Conservation (phyloP, 2,797 vertebrate species). For the Sarcoramphus papa region DNA sequence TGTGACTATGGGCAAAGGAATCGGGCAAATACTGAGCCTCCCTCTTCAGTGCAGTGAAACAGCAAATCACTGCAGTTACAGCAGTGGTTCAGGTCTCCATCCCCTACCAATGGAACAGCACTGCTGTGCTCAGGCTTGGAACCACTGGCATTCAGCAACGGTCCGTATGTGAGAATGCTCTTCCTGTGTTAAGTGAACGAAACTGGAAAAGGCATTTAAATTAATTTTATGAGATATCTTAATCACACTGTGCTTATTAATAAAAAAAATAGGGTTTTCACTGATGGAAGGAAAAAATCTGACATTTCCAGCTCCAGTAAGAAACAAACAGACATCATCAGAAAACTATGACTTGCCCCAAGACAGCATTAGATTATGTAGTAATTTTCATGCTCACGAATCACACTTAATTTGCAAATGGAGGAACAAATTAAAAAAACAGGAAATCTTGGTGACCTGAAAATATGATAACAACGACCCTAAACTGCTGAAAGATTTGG, state of each 20-base stretch:
- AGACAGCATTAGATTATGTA: background rate
- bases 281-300: background rate
- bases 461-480: background rate
- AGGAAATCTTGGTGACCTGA: background rate
- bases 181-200: background rate
- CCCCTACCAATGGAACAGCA: background rate
- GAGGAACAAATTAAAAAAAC: background rate
- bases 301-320: background rate
- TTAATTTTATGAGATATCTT: background rate
- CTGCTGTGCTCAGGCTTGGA: background rate
- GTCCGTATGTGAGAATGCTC: accelerated
- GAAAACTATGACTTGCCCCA: background rate
- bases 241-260: background rate
- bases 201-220: background rate
- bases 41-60: background rate
- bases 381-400: background rate
- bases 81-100: background rate
- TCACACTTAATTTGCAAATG: background rate
- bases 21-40: background rate
- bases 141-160: background rate
- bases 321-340: background rate
- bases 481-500: background rate
- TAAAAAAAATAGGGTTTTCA: background rate
- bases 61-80: background rate
- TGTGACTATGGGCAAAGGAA: background rate